Conservation (phyloP, 2,797 vertebrate genomes). For the Sebastes nivosus region DNA sequence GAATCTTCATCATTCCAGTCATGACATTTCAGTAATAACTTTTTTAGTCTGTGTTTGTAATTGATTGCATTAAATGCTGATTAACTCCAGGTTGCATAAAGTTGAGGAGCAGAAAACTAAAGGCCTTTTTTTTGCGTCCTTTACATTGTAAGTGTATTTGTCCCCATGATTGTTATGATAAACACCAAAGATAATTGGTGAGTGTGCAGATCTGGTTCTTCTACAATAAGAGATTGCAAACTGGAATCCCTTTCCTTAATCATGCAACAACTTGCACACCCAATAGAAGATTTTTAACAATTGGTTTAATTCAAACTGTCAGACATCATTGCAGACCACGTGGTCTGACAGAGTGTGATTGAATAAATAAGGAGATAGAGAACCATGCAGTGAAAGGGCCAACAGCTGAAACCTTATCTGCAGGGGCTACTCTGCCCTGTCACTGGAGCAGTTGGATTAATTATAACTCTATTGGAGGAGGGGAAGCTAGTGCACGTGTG, state of each 20-base stretch:
- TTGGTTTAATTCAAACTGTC: background rate
- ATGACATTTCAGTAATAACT: background rate
- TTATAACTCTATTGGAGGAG: conserved; percentile 74
- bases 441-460: conserved; percentile 76
- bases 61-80: conserved; percentile 19
- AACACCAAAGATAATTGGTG: background rate
- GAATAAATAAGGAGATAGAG: conserved; percentile 58
- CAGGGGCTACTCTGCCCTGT: conserved; percentile 61
- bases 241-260: background rate
- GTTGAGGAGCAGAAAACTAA: background rate
- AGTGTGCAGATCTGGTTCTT: background rate
- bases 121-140: background rate
- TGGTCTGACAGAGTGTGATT: conserved; percentile 26
- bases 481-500: conserved; percentile 37
- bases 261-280: background rate
- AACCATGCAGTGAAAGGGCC: conserved; percentile 41
- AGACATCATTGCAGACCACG: conserved; percentile 29
- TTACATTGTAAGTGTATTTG: background rate
- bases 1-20: background rate
- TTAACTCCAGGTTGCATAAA: background rate
- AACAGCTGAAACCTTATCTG: conserved; percentile 74
- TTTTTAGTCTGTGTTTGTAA: background rate
- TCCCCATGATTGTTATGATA: background rate
- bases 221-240: background rate
- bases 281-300: background rate